Percentiles rank a stretch among this genome's conserved stretches.
phyloP scores from a whole-genome alignment of 2,888 invertebrate genomes.

The Rosalia funebris region DNA sequence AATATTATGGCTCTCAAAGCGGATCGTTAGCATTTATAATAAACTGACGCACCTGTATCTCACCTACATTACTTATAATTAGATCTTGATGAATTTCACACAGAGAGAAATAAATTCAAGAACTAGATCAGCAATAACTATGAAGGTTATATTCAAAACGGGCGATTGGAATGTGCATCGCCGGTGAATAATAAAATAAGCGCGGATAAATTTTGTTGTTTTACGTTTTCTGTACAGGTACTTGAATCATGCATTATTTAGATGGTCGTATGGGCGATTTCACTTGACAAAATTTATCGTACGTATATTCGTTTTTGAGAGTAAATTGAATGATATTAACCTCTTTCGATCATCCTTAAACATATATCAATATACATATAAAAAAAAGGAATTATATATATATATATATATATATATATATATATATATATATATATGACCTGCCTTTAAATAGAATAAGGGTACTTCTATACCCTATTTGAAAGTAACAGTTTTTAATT shows the following conservation, averaged over 20 bases:
- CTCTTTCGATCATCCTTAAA: too few relatives aligned
- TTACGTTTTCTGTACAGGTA: background rate
- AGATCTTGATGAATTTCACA: slow-evolving; percentile 9
- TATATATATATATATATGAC: too few relatives aligned
- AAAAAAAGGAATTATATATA: too few relatives aligned
- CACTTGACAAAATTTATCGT: background rate
- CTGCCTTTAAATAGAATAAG: too few relatives aligned
- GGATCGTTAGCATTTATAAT: slow-evolving; percentile 1
- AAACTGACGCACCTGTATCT: slow-evolving; percentile 15
- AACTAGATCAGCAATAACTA: slow-evolving; percentile 2
- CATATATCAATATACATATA: too few relatives aligned
- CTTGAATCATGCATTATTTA: slow-evolving; percentile 1
- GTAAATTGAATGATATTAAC: too few relatives aligned
- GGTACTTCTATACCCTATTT: too few relatives aligned
- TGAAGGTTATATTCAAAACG: slow-evolving; percentile 2
- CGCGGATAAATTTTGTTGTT: slow-evolving; percentile 2
- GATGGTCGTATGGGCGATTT: slow-evolving; percentile 1
- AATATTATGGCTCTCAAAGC: background rate
- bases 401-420: too few relatives aligned
- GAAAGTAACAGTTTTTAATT: too few relatives aligned
- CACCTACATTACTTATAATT: slow-evolving; percentile 5
- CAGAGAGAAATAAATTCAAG: background rate
- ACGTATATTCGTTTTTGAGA: too few relatives aligned
- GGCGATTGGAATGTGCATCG: too few relatives aligned
- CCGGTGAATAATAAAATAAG: slow-evolving; percentile 1